A percentile compares a stretch with the other conserved stretches of the same genome.
phyloP scores from a whole-genome alignment of 2,797 vertebrate species.

The Coregonus sp. region DNA sequence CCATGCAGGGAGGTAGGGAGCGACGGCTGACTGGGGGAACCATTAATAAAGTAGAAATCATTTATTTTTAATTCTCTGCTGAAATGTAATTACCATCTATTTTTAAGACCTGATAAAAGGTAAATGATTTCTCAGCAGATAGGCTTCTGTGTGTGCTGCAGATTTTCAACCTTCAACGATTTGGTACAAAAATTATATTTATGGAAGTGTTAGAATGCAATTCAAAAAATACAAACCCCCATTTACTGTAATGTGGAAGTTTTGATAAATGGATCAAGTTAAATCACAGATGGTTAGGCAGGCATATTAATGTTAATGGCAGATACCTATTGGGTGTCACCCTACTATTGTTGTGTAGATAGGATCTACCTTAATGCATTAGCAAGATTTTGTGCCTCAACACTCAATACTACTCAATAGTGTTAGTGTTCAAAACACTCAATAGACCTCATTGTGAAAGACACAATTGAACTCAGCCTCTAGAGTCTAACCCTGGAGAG shows the following conservation, averaged over 20 bases:
- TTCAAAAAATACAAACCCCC: not conserved
- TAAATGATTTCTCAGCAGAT: constrained; percentile 61
- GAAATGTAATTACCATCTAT: constrained; percentile 85
- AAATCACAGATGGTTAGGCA: not conserved
- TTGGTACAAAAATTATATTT: not conserved
- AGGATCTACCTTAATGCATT: not conserved
- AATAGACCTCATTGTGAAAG: not conserved
- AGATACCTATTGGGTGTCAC: not conserved
- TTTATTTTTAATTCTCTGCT: constrained; percentile 85
- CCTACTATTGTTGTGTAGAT: not conserved
- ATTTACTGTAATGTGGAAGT: not conserved
- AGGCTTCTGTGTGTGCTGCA: constrained; percentile 39
- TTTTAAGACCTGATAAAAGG: constrained; percentile 71
- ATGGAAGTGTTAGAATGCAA: not conserved
- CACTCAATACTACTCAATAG: not conserved
- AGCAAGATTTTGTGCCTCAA: not conserved
- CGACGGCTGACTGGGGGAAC: constrained; percentile 50
- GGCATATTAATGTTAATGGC: not conserved
- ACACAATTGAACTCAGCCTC: not conserved
- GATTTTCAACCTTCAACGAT: not conserved
- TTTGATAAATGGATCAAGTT: not conserved
- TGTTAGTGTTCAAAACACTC: not conserved
- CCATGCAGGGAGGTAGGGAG: constrained; percentile 65
- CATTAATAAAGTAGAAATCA: constrained; percentile 86
- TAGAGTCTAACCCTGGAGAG: too few species aligned